A percentile compares a stretch with the other conserved stretches of the same genome.
Evolutionary conservation across 2,113 vertebrate species (phyloP).

Genomic region (Suncus etruscus): DNA sequence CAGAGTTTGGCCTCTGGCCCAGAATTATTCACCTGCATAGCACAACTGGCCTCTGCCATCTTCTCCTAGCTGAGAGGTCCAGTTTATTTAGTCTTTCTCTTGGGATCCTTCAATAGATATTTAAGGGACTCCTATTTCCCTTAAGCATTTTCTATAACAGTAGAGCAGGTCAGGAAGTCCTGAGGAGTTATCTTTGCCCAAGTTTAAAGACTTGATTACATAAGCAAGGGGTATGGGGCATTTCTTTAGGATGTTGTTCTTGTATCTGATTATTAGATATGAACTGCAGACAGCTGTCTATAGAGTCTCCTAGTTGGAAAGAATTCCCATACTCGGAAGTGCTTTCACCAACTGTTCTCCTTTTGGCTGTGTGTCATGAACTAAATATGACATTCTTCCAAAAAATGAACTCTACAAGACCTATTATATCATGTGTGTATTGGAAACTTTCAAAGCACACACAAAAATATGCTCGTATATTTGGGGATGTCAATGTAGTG

Average conservation of each 20-base stretch:
- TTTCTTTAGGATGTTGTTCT: background rate
- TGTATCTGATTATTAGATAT: constrained; percentile 28
- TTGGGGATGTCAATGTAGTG: background rate
- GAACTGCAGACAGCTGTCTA: constrained; percentile 6
- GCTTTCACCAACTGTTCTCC: background rate
- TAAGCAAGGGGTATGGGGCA: background rate
- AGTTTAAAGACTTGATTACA: background rate
- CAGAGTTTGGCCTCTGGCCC: background rate
- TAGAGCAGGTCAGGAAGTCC: constrained; percentile 16
- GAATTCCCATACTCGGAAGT: background rate
- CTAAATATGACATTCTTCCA: background rate
- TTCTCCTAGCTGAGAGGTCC: background rate
- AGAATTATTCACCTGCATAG: accelerated
- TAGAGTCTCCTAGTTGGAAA: constrained; percentile 22
- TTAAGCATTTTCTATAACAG: background rate
- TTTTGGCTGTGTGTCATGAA: background rate
- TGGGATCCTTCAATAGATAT: background rate
- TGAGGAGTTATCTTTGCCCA: constrained; percentile 26
- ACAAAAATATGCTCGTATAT: background rate
- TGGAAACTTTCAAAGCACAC: constrained; percentile 4
- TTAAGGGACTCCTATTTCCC: background rate
- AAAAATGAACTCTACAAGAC: too few species aligned
- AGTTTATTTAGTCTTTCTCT: background rate
- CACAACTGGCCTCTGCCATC: background rate
- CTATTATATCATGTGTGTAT: background rate